phyloP scores from a whole-genome alignment of 2,888 invertebrate genomes.

The Hirtodrosophila duncani region DNA sequence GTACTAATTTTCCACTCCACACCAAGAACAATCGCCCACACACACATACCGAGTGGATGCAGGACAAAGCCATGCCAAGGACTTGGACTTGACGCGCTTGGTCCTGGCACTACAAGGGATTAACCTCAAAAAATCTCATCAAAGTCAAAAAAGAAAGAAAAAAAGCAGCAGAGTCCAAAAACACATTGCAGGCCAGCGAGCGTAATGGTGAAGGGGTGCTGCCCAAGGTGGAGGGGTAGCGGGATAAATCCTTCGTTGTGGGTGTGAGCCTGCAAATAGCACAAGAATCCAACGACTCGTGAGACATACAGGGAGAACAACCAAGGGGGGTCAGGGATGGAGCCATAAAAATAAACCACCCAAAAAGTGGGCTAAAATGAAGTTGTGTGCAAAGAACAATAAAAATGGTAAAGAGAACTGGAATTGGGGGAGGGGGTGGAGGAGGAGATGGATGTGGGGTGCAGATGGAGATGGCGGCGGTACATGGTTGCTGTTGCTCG shows the following conservation, averaged over 20 bases:
- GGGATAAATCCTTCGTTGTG: constrained; percentile 19
- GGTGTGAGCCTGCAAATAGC: constrained; percentile 65
- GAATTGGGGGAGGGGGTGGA: background rate
- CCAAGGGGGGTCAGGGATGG: constrained; percentile 32
- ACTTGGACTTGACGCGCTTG: constrained; percentile 69
- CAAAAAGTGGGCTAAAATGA: constrained; percentile 70
- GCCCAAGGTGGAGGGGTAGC: background rate
- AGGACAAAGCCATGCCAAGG: constrained; percentile 56
- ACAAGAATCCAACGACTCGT: constrained; percentile 59
- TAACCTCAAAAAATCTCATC: constrained; percentile 74
- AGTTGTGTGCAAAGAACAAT: constrained; percentile 72
- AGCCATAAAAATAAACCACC: constrained; percentile 72
- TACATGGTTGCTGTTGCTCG: background rate
- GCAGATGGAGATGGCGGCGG: background rate
- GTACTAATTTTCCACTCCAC: constrained; percentile 72
- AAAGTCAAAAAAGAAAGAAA: constrained; percentile 67
- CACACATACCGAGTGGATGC: constrained; percentile 5
- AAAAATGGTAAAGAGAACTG: constrained; percentile 53
- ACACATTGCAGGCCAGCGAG: constrained; percentile 12
- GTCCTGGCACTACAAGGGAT: constrained; percentile 72
- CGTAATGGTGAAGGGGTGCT: background rate
- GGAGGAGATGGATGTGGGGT: constrained; percentile 4
- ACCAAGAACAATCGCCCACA: constrained; percentile 58
- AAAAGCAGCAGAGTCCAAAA: constrained; percentile 21
- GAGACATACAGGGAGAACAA: constrained; percentile 25